Evolutionary conservation across 2,797 vertebrate species (phyloP), one percentile per base, ranked within the genome.

Genomic region (Onychomys arenicola): DNA sequence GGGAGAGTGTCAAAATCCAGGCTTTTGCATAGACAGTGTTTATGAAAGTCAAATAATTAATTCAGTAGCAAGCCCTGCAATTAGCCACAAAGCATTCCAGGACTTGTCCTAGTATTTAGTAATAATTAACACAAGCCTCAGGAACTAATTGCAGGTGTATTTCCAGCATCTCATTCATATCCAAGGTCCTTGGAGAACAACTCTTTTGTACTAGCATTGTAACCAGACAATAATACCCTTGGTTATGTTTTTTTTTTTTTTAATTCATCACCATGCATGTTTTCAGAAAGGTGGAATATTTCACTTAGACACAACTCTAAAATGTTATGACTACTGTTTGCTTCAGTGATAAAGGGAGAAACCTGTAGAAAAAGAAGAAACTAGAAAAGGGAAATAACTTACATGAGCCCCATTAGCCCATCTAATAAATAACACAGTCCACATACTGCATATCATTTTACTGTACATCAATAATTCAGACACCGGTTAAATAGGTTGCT

Each of bases 331-430:
- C 17, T 61, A 80, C 3, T 73, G 13, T 55, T 80, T 46, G 4
- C 27, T 69, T 49, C 49, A 32, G 6, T 82, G 34, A 86, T 76
- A 75, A 89, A 86, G 23, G 14, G 6, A 25, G 55, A 94, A 46
- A 29, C 13, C 13, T 8, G 21, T 65, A 23, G 65, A 37, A 80
- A 94, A 81, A 34, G 34, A 86, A 86, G 46, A 10, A 93, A 34
- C 82, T 17, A 69, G 46, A 91, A 95, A 97, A 82, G 19, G 19
- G 87, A 90, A 89, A 46, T 17, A 75, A 85, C 82, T 78, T 92
- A 10, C 63, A 27, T 40, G 69, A 49, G 5, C 6, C n/a, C 63
- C 37, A 92, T 83, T 92, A 76, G 63, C 9, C 34, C 25, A 67
- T 2, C 16, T 90, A 67, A 83, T 73, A 95, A 96, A 81, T 84